Evolutionary conservation across 2,113 vertebrate species (phyloP).

Genomic region (Ardeotis arabs): DNA sequence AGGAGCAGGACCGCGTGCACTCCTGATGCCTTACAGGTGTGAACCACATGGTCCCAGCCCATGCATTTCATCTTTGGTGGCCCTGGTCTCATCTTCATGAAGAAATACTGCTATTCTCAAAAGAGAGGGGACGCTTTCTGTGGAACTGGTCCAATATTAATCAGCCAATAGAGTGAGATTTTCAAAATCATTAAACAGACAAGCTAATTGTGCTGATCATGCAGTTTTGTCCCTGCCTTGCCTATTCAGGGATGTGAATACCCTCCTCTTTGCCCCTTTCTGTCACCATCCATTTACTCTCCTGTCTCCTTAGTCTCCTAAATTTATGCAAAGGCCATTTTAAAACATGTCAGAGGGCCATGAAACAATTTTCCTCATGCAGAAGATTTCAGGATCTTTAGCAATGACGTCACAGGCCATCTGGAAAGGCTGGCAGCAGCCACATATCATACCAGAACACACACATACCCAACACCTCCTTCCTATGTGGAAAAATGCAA

Average conservation of each 20-base stretch:
- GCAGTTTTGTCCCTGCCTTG: background rate
- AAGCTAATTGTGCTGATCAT: background rate
- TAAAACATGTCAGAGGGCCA: background rate
- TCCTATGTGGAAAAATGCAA: conserved; percentile 39
- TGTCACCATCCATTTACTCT: background rate
- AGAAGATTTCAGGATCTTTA: conserved; percentile 65
- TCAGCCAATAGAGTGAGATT: background rate
- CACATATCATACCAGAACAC: conserved; percentile 71
- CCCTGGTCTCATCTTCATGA: background rate
- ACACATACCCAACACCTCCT: conserved; percentile 60
- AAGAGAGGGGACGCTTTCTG: background rate
- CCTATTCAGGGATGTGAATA: background rate
- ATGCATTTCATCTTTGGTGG: fast-evolving
- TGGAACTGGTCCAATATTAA: background rate
- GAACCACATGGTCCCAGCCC: background rate
- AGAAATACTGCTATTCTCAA: background rate
- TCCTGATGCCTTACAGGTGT: background rate
- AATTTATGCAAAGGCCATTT: background rate
- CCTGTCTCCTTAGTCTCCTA: background rate
- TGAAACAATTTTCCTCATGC: background rate
- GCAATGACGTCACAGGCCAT: conserved; percentile 74
- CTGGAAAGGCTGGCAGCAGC: conserved; percentile 68
- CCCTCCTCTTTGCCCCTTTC: background rate
- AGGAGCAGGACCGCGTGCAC: background rate
- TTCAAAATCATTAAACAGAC: background rate